These are phyloP conservation scores for Ypsolopha scabrella DNA, from an alignment of 2,888 invertebrate species.

Conservation along the genomic window DNA sequence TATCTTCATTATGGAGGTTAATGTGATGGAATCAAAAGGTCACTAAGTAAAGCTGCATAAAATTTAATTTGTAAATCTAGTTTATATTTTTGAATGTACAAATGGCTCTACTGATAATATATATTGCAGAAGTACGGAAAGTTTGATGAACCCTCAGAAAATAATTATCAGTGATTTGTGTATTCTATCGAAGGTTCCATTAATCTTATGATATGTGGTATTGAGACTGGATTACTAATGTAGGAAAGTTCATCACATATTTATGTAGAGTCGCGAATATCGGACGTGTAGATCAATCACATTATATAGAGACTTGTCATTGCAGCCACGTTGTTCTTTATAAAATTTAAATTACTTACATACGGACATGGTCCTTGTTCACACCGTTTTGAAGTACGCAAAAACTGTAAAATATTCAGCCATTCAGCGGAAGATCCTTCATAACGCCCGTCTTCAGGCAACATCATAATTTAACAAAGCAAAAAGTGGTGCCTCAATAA, in stretches of 20 bases:
- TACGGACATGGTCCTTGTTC: conserved; percentile 4
- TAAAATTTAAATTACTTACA: conserved; percentile 3
- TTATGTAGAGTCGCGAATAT: background rate
- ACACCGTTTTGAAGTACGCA: conserved; percentile 15
- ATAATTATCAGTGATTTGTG: background rate
- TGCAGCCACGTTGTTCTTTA: background rate
- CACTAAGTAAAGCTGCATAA: too few species aligned
- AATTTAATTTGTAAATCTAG: too few species aligned
- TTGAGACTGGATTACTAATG: background rate
- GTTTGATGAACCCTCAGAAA: background rate
- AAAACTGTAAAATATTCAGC: conserved; percentile 38
- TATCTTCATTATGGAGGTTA: background rate
- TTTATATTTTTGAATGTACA: too few species aligned
- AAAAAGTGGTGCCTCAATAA: conserved; percentile 57
- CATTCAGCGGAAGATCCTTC: conserved; percentile 15
- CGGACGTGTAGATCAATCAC: background rate
- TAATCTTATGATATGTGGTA: background rate
- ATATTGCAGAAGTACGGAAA: too few species aligned
- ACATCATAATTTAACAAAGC: conserved; percentile 59
- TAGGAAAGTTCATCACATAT: background rate
- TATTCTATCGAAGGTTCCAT: background rate
- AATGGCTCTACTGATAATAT: too few species aligned
- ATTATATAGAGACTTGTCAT: background rate
- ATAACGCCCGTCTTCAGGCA: conserved; percentile 27
- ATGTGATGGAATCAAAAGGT: too few species aligned